Evolutionary conservation across 1,140 invertebrate genomes (phyloP).

Genomic region (Maniola jurtina): DNA sequence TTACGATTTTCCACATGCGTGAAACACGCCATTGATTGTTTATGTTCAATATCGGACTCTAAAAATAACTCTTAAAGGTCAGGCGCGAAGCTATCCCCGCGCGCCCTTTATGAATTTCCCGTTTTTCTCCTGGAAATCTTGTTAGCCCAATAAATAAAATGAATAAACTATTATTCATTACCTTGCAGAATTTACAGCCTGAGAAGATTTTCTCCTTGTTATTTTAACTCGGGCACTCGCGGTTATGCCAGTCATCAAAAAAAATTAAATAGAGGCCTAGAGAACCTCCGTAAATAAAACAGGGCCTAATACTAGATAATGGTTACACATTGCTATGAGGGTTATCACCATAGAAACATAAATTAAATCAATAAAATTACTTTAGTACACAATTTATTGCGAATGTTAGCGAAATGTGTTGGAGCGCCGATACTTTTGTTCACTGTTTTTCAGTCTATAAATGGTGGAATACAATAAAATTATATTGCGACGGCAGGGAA

Average conservation of each 20-base stretch:
- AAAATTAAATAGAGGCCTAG: slow-evolving; percentile 1
- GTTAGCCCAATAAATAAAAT: neutral
- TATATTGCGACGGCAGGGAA: slow-evolving; percentile 24
- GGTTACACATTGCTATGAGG: slow-evolving; percentile 20
- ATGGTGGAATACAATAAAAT: slow-evolving; percentile 24
- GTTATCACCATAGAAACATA: slow-evolving; percentile 66
- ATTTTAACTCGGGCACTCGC: slow-evolving; percentile 72
- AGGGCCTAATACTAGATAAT: slow-evolving; percentile 17
- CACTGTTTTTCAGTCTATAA: slow-evolving; percentile 25
- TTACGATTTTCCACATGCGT: slow-evolving; percentile 50
- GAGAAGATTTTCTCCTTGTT: slow-evolving; percentile 49
- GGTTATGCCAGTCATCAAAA: slow-evolving; percentile 73
- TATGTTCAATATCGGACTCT: slow-evolving; percentile 61
- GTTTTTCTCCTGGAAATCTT: slow-evolving; percentile 1
- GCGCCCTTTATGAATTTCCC: slow-evolving; percentile 53
- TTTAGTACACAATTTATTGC: slow-evolving; percentile 44
- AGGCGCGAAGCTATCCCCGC: slow-evolving; percentile 59
- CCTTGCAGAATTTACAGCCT: slow-evolving; percentile 37
- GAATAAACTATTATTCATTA: slow-evolving; percentile 31
- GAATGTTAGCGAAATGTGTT: slow-evolving; percentile 32
- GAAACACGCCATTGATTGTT: slow-evolving; percentile 57
- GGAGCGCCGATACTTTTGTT: slow-evolving; percentile 23
- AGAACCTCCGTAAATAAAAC: neutral
- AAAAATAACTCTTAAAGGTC: slow-evolving; percentile 72
- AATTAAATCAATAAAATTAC: slow-evolving; percentile 68